Percentiles rank a stretch among this genome's conserved stretches.
These are phyloP conservation scores for Trachelus iudaicus DNA, from an alignment of 2,888 invertebrate species.

Conservation along the genomic window DNA sequence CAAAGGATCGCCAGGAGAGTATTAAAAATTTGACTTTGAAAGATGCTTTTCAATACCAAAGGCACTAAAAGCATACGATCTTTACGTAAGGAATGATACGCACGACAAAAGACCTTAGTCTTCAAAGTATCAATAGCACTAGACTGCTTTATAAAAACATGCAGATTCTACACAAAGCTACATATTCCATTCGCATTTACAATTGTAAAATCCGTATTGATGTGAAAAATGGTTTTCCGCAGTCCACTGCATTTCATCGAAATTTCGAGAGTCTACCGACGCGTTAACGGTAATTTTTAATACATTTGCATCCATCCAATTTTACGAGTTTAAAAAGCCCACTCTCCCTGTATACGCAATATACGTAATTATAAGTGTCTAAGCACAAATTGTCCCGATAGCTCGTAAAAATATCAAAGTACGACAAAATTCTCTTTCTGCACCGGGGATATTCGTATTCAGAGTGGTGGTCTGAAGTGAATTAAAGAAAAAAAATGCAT, in stretches of 20 bases:
- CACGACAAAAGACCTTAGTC: neutral
- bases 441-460: no score
- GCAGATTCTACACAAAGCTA: neutral
- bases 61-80: neutral
- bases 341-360: no score
- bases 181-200: neutral
- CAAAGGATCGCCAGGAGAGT: neutral
- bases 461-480: no score
- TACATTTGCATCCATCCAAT: neutral
- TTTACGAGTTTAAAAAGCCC: neutral
- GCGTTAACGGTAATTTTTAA: neutral
- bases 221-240: neutral
- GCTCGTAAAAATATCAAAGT: no score
- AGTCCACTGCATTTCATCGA: no score
- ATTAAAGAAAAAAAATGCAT: no score
- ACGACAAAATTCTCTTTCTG: no score
- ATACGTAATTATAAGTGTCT: no score
- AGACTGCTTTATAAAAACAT: neutral
- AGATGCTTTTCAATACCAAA: neutral
- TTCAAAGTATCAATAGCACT: neutral
- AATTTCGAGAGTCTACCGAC: neutral
- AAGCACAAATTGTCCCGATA: no score
- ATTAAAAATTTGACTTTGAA: neutral
- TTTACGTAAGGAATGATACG: neutral
- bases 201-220: neutral